A percentile compares a stretch with the other conserved stretches of the same genome.
phyloP scores from a whole-genome alignment of 2,888 invertebrate species.

The Lottia scabra region DNA sequence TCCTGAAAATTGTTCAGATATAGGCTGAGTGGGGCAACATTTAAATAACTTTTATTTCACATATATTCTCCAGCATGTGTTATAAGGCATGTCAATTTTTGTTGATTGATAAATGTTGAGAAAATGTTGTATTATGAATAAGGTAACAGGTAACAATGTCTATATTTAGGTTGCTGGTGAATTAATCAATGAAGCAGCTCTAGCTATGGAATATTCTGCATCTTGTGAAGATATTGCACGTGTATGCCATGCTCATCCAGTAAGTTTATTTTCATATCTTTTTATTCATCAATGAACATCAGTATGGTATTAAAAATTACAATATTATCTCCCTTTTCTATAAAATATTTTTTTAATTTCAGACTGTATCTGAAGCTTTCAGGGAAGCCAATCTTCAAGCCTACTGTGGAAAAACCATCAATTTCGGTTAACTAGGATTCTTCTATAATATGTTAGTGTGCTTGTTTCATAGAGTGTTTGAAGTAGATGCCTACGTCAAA shows the following conservation, averaged over 20 bases:
- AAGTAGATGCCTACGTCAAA: too few species aligned
- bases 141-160: too few species aligned
- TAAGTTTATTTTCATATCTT: slow-evolving; percentile 71
- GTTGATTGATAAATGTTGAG: too few species aligned
- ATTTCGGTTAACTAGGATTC: slow-evolving; percentile 74
- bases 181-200: slow-evolving; percentile 96
- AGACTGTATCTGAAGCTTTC: slow-evolving; percentile 97
- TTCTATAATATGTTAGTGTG: too few species aligned
- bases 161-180: slow-evolving; percentile 86
- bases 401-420: slow-evolving; percentile 96
- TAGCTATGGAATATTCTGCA: slow-evolving; percentile 99
- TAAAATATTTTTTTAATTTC: slow-evolving; percentile 63
- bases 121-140: too few species aligned
- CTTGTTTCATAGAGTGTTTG: too few species aligned
- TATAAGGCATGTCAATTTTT: too few species aligned
- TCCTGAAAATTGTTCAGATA: too few species aligned
- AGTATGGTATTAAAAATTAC: not conserved
- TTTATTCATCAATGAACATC: not conserved
- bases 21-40: not conserved
- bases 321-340: too few species aligned
- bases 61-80: too few species aligned
- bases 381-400: slow-evolving; percentile 97
- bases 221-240: slow-evolving; percentile 98
- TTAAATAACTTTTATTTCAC: too few species aligned
- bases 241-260: slow-evolving; percentile 99